These are phyloP conservation scores for Diphyllodes magnificus DNA, from an alignment of 2,113 vertebrate species.

Conservation along the genomic window DNA sequence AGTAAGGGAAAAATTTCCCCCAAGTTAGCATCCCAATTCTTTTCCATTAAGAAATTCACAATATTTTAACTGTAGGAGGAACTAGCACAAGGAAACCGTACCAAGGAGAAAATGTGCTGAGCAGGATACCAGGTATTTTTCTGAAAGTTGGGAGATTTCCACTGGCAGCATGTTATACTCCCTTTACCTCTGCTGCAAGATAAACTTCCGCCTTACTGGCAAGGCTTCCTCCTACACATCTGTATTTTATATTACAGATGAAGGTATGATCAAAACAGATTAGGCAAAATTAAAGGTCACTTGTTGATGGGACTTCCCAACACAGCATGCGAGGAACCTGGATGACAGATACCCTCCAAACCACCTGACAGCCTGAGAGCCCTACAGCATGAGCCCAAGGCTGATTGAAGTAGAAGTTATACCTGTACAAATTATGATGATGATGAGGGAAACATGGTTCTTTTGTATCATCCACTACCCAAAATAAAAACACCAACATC, in stretches of 20 bases:
- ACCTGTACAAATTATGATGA: not conserved
- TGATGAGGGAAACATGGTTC: rapidly evolving
- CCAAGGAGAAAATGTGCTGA: not conserved
- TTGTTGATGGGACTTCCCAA: not conserved
- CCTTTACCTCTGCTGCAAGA: not conserved
- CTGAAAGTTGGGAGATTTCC: not conserved
- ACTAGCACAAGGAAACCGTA: not conserved
- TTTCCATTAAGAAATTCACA: not conserved
- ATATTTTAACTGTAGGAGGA: not conserved
- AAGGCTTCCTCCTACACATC: not conserved
- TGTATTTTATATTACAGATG: not conserved
- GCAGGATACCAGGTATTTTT: not conserved
- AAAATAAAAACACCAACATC: not conserved
- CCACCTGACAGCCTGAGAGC: not conserved
- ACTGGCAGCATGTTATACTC: not conserved
- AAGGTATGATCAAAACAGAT: not conserved
- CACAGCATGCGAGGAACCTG: not conserved
- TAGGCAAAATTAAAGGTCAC: not conserved
- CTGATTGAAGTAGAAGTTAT: not conserved
- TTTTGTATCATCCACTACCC: not conserved
- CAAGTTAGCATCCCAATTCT: not conserved
- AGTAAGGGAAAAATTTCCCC: not conserved
- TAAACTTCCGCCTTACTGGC: not conserved
- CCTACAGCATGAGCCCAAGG: not conserved
- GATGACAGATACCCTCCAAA: not conserved